Evolutionary conservation across 2,797 vertebrate species (phyloP).

Genomic region (Lemur catta): DNA sequence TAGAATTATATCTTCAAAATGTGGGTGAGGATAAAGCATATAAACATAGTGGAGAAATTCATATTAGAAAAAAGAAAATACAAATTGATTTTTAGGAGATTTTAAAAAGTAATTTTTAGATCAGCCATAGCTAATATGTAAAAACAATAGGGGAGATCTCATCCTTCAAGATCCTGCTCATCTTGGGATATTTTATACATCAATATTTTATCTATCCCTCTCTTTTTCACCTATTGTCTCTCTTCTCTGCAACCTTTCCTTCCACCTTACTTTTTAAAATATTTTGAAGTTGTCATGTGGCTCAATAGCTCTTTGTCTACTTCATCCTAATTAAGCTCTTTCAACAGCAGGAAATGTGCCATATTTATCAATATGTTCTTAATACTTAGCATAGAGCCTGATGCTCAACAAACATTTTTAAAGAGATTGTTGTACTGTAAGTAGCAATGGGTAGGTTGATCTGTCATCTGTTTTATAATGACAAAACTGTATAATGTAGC

Average conservation of each 20-base stretch:
- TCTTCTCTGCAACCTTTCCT: neutral
- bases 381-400: neutral
- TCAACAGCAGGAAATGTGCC: neutral
- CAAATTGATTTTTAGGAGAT: neutral
- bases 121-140: neutral
- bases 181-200: neutral
- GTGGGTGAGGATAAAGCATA: neutral
- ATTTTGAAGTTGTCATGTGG: neutral
- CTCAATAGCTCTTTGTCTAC: neutral
- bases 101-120: neutral
- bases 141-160: neutral
- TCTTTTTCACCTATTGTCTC: neutral
- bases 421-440: neutral
- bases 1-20: neutral
- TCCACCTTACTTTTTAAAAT: neutral
- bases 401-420: neutral
- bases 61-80: neutral
- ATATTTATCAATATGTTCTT: neutral
- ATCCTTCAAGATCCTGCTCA: neutral
- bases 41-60: neutral
- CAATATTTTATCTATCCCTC: neutral
- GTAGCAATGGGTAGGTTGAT: neutral
- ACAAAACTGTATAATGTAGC: neutral
- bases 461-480: neutral
- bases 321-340: neutral